phyloP scores from a whole-genome alignment of 2,113 vertebrate genomes.

The Limnothrissa miodon region DNA sequence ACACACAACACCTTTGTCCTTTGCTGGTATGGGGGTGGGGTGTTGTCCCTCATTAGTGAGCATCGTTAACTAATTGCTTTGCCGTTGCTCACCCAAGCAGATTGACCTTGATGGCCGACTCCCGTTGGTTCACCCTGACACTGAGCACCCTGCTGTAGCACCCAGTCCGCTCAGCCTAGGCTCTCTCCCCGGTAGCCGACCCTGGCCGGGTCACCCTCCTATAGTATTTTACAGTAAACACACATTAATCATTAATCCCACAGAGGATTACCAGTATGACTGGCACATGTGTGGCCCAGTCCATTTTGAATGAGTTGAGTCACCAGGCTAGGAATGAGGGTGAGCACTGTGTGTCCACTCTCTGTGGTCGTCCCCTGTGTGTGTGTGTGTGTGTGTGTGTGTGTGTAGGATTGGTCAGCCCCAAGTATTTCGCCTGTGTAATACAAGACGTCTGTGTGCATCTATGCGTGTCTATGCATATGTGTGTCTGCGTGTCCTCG shows the following conservation, averaged over 20 bases:
- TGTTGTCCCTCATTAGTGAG: conserved; percentile 60
- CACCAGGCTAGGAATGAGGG: background rate
- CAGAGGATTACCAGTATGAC: background rate
- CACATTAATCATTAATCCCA: background rate
- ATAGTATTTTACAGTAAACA: conserved; percentile 2
- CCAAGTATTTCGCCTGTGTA: background rate
- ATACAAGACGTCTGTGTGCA: background rate
- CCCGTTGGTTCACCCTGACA: conserved; percentile 44
- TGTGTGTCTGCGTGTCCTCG: conserved; percentile 15
- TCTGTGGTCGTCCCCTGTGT: background rate
- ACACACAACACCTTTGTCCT: conserved; percentile 36
- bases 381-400: conserved; percentile 14
- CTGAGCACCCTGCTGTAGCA: background rate
- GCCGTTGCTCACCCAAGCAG: conserved; percentile 59
- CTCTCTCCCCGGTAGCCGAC: background rate
- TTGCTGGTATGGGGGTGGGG: conserved; percentile 37
- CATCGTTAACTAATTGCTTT: conserved; percentile 68
- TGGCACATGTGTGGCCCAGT: background rate
- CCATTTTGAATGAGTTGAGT: conserved; percentile 1
- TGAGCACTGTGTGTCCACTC: background rate
- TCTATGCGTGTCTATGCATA: background rate
- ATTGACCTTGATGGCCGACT: conserved; percentile 59
- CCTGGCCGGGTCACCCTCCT: conserved; percentile 32
- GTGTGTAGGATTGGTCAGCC: conserved; percentile 20
- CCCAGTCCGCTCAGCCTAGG: background rate